These are phyloP conservation scores for Hypomesus transpacificus DNA, from an alignment of 2,113 vertebrate species.

Conservation along the genomic window DNA sequence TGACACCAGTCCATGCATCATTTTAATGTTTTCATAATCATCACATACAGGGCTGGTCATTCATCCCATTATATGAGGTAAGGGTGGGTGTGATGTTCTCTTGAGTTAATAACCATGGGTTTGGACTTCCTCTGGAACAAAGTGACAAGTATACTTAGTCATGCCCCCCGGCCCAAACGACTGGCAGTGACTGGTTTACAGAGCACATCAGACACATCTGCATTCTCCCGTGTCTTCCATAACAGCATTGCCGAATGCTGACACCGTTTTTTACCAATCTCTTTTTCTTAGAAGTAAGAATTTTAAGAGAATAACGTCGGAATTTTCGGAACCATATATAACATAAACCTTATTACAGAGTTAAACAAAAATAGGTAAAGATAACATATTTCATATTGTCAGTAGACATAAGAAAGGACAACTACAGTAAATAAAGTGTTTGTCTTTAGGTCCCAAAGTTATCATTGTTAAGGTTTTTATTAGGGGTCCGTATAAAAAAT, in stretches of 20 bases:
- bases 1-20: constrained; percentile 43
- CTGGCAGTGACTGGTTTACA: no score
- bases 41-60: constrained; percentile 35
- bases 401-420: no score
- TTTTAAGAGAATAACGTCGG: not conserved
- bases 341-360: no score
- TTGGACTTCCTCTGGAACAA: constrained; percentile 22
- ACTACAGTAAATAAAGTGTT: no score
- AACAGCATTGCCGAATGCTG: constrained; percentile 15
- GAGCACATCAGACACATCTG: not conserved
- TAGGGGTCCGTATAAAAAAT: no score
- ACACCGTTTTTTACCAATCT: constrained; percentile 41
- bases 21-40: constrained; percentile 48
- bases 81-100: constrained; percentile 28
- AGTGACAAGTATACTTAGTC: constrained; percentile 12
- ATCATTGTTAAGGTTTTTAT: no score
- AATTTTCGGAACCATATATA: not conserved
- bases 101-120: constrained; percentile 21
- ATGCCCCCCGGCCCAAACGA: not conserved
- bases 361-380: no score
- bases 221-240: constrained; percentile 20
- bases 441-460: no score
- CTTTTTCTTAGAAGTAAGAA: constrained; percentile 16
- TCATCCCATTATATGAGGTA: constrained; percentile 26
- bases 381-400: no score